phyloP scores from a whole-genome alignment of 1,140 invertebrate genomes.

The Onthophagus taurus region DNA sequence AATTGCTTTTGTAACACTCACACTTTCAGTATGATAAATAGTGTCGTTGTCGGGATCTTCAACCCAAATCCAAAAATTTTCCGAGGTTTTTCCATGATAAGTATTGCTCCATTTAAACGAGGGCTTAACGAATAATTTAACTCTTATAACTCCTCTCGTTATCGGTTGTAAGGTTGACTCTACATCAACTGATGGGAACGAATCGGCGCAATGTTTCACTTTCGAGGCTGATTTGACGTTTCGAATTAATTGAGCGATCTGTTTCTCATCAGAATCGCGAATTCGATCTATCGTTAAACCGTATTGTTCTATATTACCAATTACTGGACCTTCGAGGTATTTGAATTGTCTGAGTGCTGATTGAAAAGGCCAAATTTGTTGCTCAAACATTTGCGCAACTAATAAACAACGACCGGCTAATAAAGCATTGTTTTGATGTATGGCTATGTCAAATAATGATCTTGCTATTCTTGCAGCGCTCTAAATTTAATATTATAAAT shows the following conservation, averaged over 20 bases:
- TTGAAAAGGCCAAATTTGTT: slow-evolving; percentile 80
- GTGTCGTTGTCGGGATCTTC: slow-evolving; percentile 89
- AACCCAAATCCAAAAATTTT: slow-evolving; percentile 97
- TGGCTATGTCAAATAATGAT: slow-evolving; percentile 88
- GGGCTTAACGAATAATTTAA: slow-evolving; percentile 72
- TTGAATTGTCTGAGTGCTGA: slow-evolving; percentile 81
- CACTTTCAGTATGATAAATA: slow-evolving; percentile 95
- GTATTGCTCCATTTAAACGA: slow-evolving; percentile 88
- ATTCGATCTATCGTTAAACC: slow-evolving; percentile 67
- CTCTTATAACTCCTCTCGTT: slow-evolving; percentile 82
- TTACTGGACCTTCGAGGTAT: slow-evolving; percentile 53
- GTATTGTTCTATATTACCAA: slow-evolving; percentile 72
- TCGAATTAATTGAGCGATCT: slow-evolving; percentile 71
- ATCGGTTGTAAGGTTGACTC: slow-evolving; percentile 88
- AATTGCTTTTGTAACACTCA: slow-evolving; percentile 84
- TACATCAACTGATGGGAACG: slow-evolving; percentile 76
- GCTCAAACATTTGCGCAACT: slow-evolving; percentile 84
- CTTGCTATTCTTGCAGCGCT: slow-evolving; percentile 84
- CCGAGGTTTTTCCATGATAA: slow-evolving; percentile 67
- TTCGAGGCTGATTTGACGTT: slow-evolving; percentile 65
- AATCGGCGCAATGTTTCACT: slow-evolving; percentile 76
- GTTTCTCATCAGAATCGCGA: slow-evolving; percentile 76
- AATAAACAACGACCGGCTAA: slow-evolving; percentile 73
- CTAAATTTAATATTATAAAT: slow-evolving; percentile 40
- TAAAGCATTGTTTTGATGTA: slow-evolving; percentile 81